Evolutionary conservation across 2,888 invertebrate genomes (phyloP).

Genomic region (Philaethria dido): DNA sequence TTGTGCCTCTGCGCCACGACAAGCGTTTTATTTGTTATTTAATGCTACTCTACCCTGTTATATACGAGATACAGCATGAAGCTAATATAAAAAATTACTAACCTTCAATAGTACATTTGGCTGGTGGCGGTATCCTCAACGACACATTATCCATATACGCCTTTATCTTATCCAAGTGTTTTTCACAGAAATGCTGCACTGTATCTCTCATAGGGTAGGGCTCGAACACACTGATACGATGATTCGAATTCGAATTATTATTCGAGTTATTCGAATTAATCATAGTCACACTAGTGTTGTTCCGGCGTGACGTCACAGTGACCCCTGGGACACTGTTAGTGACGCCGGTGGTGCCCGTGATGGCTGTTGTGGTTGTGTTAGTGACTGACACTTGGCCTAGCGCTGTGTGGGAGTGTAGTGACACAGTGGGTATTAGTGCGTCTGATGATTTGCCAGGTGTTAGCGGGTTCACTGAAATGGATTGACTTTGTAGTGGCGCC

Average conservation of each 20-base stretch:
- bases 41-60: too few species aligned
- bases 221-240: conserved; percentile 92
- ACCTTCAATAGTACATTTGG: conserved; percentile 97
- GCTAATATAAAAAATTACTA: conserved; percentile 50
- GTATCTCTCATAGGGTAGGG: conserved; percentile 96
- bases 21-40: too few species aligned
- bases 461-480: conserved; percentile 72
- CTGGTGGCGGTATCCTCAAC: conserved; percentile 93
- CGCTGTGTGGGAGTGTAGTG: conserved; percentile 71
- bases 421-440: conserved; percentile 61
- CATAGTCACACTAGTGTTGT: conserved; percentile 91
- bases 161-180: conserved; percentile 95
- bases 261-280: conserved; percentile 82
- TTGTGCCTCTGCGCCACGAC: too few species aligned
- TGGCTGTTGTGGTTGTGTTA: conserved; percentile 48
- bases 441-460: conserved; percentile 71
- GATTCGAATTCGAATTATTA: conserved; percentile 75
- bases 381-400: conserved; percentile 67
- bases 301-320: conserved; percentile 85
- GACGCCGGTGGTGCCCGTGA: conserved; percentile 43
- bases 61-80: too few species aligned
- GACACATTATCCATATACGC: conserved; percentile 95
- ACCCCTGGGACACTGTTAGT: conserved; percentile 73
- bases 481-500: conserved; percentile 61
- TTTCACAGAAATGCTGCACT: conserved; percentile 98